Conservation (phyloP, 2,888 invertebrate genomes). For the Entomobrya proxima region DNA sequence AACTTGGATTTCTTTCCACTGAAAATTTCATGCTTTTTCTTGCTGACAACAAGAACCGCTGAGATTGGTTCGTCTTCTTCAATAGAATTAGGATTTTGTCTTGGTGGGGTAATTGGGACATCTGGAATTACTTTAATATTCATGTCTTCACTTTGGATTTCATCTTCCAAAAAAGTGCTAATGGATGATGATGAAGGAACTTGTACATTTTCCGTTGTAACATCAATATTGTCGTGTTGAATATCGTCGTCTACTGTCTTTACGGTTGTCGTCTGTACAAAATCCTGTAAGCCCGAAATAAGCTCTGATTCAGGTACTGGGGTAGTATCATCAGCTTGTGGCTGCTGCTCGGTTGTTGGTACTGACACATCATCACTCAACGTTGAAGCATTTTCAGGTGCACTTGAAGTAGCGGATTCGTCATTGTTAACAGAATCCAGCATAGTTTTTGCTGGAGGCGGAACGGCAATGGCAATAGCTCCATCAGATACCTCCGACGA, state of each 20-base stretch:
- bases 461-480: background rate
- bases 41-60: background rate
- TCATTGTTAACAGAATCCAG: background rate
- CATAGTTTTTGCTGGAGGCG: background rate
- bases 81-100: constrained; percentile 33
- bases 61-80: background rate
- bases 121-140: background rate
- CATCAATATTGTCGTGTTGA: background rate
- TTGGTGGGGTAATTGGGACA: background rate
- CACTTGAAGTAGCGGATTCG: background rate
- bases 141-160: constrained; percentile 16
- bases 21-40: constrained; percentile 24
- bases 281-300: background rate
- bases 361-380: constrained; percentile 10
- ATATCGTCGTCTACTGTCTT: background rate
- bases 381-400: background rate
- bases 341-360: background rate
- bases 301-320: constrained; percentile 10
- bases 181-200: background rate
- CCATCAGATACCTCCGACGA: constrained; percentile 85
- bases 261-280: background rate
- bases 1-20: constrained; percentile 34
- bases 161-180: constrained; percentile 9
- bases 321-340: background rate
- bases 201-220: background rate